Conservation (phyloP, 23 tunicate species). For the Clavelina lepadiformis region DNA sequence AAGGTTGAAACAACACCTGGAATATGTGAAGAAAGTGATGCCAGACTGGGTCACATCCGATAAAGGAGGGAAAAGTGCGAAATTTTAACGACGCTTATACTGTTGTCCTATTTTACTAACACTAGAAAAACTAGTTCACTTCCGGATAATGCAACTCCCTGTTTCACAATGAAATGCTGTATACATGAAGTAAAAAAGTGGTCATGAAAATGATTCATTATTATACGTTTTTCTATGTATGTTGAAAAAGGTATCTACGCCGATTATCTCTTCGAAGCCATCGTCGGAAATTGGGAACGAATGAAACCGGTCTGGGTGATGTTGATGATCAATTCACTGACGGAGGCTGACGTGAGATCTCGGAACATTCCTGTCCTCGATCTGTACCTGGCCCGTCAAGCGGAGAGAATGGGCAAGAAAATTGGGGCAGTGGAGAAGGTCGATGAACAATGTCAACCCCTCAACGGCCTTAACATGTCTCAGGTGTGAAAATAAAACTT, state of each 20-base stretch:
- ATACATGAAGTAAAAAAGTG: too few relatives aligned
- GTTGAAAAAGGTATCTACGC: too few relatives aligned
- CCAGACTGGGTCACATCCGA: constrained; percentile 31
- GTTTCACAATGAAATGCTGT: too few relatives aligned
- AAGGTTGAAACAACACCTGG: constrained; percentile 26
- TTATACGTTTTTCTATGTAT: too few relatives aligned
- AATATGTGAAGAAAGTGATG: constrained; percentile 19
- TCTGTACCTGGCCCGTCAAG: constrained; percentile 33
- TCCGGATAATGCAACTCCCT: too few relatives aligned
- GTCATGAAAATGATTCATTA: too few relatives aligned
- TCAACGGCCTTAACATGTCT: constrained; percentile 25
- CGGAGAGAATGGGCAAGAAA: constrained; percentile 15
- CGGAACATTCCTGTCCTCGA: constrained; percentile 44
- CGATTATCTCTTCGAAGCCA: too few relatives aligned
- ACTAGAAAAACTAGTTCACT: too few relatives aligned
- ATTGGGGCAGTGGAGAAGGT: constrained; percentile 45
- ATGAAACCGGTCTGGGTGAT: constrained; percentile 51
- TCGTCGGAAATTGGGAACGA: constrained; percentile 42
- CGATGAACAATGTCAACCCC: constrained; percentile 39
- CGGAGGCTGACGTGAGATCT: constrained; percentile 28
- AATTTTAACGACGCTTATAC: background rate
- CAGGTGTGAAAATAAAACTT: constrained; percentile 14
- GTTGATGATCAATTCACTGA: constrained; percentile 39
- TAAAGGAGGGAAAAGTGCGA: constrained; percentile 20
- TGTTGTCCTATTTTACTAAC: too few relatives aligned